Evolutionary conservation across 1,140 invertebrate species (phyloP).

Genomic region (Magallana ariakensis): DNA sequence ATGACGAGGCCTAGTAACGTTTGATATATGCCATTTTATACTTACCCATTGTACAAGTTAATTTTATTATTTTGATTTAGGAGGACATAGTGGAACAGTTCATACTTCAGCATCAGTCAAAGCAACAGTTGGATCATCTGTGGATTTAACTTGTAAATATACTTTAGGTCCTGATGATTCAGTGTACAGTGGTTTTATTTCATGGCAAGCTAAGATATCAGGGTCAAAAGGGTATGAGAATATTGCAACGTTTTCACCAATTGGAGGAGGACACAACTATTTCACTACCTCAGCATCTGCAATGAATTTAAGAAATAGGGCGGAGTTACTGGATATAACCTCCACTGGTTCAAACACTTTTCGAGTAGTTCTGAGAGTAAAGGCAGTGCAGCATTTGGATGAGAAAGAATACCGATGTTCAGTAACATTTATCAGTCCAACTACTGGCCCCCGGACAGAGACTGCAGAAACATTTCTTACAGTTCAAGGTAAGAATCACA

Average conservation of each 20-base stretch:
- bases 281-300: neutral
- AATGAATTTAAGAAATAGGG: neutral
- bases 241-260: neutral
- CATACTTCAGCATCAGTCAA: neutral
- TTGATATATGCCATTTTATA: too few relatives aligned
- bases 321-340: neutral
- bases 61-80: neutral
- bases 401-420: neutral
- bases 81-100: neutral
- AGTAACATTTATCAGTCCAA: neutral
- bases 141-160: constrained; percentile 6
- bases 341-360: neutral
- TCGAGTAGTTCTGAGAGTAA: neutral
- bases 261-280: neutral
- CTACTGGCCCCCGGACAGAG: neutral
- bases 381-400: neutral
- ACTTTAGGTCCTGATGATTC: neutral
- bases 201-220: neutral
- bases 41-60: too few relatives aligned
- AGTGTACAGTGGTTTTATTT: neutral
- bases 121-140: neutral
- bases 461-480: neutral
- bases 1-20: too few relatives aligned
- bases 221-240: neutral
- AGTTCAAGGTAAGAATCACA: neutral